phyloP scores from a whole-genome alignment of 2,888 invertebrate species.

The Microplitis deprimator region DNA sequence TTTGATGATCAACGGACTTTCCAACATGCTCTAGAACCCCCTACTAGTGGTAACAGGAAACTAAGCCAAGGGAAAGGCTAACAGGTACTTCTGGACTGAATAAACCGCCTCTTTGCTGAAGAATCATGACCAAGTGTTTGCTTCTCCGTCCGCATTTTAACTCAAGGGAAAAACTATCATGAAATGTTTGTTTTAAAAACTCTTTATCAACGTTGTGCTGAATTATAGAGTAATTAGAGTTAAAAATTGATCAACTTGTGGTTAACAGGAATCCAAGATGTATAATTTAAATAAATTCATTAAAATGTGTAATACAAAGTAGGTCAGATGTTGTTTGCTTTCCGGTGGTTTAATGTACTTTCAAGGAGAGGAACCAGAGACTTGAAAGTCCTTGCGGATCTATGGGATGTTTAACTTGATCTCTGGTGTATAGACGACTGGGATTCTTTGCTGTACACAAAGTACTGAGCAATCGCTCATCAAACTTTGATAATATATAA shows the following conservation, averaged over 20 bases:
- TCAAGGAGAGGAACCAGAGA: not conserved
- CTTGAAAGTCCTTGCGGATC: not conserved
- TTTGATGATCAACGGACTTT: constrained; percentile 53
- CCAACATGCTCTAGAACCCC: constrained; percentile 2
- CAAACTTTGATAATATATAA: not conserved
- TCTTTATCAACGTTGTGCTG: not conserved
- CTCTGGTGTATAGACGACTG: not conserved
- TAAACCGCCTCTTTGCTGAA: not conserved
- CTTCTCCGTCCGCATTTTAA: not conserved
- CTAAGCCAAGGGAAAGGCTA: constrained; percentile 4
- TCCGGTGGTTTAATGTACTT: not conserved
- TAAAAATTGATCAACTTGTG: not conserved
- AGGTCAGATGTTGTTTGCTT: not conserved
- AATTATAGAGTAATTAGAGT: no score
- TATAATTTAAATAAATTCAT: not conserved
- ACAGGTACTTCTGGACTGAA: constrained; percentile 1
- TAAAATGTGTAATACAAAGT: constrained; percentile 17
- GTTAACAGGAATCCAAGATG: no score
- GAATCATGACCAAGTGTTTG: not conserved
- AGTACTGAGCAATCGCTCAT: not conserved
- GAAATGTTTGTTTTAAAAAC: not conserved
- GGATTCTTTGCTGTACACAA: not conserved
- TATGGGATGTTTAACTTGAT: not conserved
- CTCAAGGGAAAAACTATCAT: not conserved
- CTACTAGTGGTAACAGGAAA: constrained; percentile 13